phyloP scores from a whole-genome alignment of 2,888 invertebrate species.

The Acronicta psi region DNA sequence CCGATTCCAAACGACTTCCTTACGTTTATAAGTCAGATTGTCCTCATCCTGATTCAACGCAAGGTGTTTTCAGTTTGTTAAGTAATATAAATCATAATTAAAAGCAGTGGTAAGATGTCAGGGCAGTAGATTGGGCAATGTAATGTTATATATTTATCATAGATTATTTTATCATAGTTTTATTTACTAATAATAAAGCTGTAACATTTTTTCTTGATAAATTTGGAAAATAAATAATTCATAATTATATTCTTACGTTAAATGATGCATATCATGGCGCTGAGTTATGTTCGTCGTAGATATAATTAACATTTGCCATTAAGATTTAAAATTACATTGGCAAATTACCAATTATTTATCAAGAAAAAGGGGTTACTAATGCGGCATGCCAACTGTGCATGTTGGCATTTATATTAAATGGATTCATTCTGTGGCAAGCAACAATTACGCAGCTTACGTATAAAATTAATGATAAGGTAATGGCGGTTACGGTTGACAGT shows the following conservation, averaged over 20 bases:
- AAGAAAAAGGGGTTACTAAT: slow-evolving; percentile 38
- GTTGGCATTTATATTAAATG: slow-evolving; percentile 36
- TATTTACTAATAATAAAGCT: slow-evolving; percentile 38
- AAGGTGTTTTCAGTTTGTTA: slow-evolving; percentile 14
- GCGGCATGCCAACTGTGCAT: slow-evolving; percentile 26
- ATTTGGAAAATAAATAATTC: slow-evolving; percentile 28
- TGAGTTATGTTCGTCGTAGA: slow-evolving; percentile 15
- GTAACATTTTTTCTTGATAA: slow-evolving; percentile 53
- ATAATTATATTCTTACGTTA: slow-evolving; percentile 10
- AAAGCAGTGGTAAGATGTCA: slow-evolving; percentile 46
- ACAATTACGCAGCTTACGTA: slow-evolving; percentile 26
- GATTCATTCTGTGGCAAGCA: slow-evolving; percentile 19
- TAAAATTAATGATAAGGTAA: slow-evolving; percentile 26
- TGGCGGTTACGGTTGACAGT: slow-evolving; percentile 33
- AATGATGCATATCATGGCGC: slow-evolving; percentile 12
- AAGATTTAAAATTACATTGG: slow-evolving; percentile 35
- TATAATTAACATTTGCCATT: slow-evolving; percentile 29
- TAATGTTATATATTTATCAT: slow-evolving; percentile 30
- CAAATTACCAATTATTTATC: slow-evolving; percentile 41
- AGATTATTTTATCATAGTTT: slow-evolving; percentile 47
- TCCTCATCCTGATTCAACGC: slow-evolving; percentile 3
- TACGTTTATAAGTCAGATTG: background rate
- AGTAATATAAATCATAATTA: slow-evolving; percentile 20
- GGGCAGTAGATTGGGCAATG: slow-evolving; percentile 53
- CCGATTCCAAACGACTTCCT: background rate